Evolutionary conservation across 2,797 vertebrate genomes (phyloP), one percentile per base, ranked within the genome.

Genomic region (Saxicola maurus): DNA sequence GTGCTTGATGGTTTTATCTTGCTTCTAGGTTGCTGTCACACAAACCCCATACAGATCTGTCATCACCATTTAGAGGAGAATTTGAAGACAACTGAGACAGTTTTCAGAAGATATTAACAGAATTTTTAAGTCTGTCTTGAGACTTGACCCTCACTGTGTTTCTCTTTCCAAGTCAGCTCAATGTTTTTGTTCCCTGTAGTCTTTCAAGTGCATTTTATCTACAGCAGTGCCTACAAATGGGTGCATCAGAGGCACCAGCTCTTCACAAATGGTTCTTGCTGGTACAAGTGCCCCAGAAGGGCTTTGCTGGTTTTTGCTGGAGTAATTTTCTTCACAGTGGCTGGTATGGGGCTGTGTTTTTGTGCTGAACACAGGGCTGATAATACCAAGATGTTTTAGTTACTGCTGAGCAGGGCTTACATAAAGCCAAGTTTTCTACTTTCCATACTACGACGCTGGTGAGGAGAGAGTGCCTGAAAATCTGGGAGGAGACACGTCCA

Each of bases 361-460:
- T 38, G 23, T 38, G 10, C 42, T 30, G 24, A 62, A 11, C 24
- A 38, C 19, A 30, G 37, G 25, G 24, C 13, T 68, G 56, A 38
- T 43, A 49, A 30, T 18, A 49, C 9, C 0, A 1, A 43, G 24
- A 33, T 21, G 8, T 30, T 61, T 67, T n/a, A 38, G 11, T 68
- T 56, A 33, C 25, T 49, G 19, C 20, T 68, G 42, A 43, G 9
- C 40, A 55, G 62, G 17, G 9, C 25, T 79, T 46, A 27, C 30
- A 40, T 5, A 35, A 10, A 73, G 7, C 8, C 19, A 81, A 21
- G 16, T 68, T 61, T 56, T 25, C 28, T 68, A 10, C 13, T 74
- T 49, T 25, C 37, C 1, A 0, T 40, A 5, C 10, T 40, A 24
- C 0, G 0, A 7, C 0, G 0, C 19, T 33, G 28, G 13, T 42